These are phyloP conservation scores for Patella caerulea DNA, from an alignment of 2,888 invertebrate genomes.

Conservation along the genomic window DNA sequence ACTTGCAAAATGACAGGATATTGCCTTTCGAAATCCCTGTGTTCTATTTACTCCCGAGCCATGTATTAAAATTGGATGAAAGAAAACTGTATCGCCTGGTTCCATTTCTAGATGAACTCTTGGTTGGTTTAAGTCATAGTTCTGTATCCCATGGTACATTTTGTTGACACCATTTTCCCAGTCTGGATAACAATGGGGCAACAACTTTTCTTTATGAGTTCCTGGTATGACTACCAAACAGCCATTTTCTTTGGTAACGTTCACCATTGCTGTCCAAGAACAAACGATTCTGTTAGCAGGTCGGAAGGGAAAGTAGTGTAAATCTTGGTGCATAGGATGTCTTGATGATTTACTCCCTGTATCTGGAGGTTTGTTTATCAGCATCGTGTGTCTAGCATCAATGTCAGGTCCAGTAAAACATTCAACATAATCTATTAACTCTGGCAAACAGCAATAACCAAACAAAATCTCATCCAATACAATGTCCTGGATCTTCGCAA, in stretches of 20 bases:
- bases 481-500: constrained; percentile 86
- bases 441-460: constrained; percentile 78
- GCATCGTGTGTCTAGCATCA: constrained; percentile 86
- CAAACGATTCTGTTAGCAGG: constrained; percentile 85
- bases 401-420: constrained; percentile 83
- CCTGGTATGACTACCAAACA: constrained; percentile 87
- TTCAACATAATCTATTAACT: constrained; percentile 79
- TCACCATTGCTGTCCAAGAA: constrained; percentile 91
- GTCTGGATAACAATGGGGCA: constrained; percentile 81
- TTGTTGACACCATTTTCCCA: constrained; percentile 80
- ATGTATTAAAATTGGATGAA: constrained; percentile 87
- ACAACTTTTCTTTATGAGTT: constrained; percentile 78
- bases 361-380: constrained; percentile 87
- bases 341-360: constrained; percentile 72
- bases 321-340: constrained; percentile 78
- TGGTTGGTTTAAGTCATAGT: constrained; percentile 73
- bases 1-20: constrained; percentile 84
- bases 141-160: constrained; percentile 81
- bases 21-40: constrained; percentile 75
- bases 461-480: constrained; percentile 81
- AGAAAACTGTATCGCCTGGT: constrained; percentile 89
- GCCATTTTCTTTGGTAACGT: constrained; percentile 82
- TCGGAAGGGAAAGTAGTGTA: constrained; percentile 89
- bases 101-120: constrained; percentile 81
- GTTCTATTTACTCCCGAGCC: constrained; percentile 87